Percentiles rank a stretch among this genome's conserved stretches.
Evolutionary conservation across 2,113 vertebrate genomes (phyloP).

Genomic region (Acrocephalus kingi): DNA sequence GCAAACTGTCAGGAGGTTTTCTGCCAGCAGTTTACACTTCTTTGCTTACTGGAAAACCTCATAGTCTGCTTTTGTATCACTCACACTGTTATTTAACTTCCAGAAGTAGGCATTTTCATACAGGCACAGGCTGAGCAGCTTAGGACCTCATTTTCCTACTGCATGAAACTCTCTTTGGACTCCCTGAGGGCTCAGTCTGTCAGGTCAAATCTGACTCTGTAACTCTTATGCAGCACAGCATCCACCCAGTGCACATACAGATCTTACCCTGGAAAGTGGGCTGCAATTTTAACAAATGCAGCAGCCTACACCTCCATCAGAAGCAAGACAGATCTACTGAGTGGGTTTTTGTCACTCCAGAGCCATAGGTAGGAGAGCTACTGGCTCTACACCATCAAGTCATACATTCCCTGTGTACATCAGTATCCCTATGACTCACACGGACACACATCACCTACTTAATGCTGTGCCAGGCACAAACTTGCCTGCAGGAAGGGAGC

Average conservation of each 20-base stretch:
- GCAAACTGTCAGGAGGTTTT: neutral
- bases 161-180: neutral
- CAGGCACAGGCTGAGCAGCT: neutral
- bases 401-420: neutral
- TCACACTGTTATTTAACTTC: neutral
- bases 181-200: neutral
- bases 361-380: neutral
- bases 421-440: neutral
- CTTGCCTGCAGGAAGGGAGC: neutral
- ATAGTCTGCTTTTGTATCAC: neutral
- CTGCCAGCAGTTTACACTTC: neutral
- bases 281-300: neutral
- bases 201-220: neutral
- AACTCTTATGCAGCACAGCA: neutral
- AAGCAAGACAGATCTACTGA: neutral
- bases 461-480: neutral
- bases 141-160: neutral
- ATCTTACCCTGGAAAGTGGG: neutral
- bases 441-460: neutral
- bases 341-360: neutral
- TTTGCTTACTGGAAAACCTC: neutral
- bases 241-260: fast-evolving
- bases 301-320: neutral
- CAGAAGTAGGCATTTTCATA: neutral
- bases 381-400: neutral